Conservation (phyloP, 2,797 vertebrate genomes). For the Sebastes hubbsi region DNA sequence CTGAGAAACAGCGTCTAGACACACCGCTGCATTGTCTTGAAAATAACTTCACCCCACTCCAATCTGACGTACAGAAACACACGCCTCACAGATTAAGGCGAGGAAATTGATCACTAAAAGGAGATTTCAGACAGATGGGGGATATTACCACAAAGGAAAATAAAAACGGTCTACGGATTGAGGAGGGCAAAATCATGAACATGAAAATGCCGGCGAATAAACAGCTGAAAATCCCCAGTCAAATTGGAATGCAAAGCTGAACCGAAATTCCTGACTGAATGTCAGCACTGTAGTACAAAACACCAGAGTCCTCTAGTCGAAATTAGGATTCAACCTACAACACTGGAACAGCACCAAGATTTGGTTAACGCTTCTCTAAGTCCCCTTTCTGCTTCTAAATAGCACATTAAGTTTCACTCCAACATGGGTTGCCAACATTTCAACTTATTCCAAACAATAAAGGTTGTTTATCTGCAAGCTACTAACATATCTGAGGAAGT, state of each 20-base stretch:
- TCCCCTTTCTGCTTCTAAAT: slow-evolving; percentile 56
- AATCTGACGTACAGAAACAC: slow-evolving; percentile 17
- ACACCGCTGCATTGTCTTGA: slow-evolving; percentile 37
- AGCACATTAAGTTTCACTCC: slow-evolving; percentile 48
- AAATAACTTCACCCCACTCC: slow-evolving; percentile 41
- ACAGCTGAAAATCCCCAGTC: slow-evolving; percentile 53
- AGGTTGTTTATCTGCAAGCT: background rate
- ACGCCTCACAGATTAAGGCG: slow-evolving; percentile 39
- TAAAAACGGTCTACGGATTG: slow-evolving; percentile 5
- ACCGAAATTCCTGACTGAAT: slow-evolving; percentile 21
- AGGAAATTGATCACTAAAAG: slow-evolving; percentile 59
- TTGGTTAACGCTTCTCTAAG: slow-evolving; percentile 39
- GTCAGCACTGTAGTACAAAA: slow-evolving; percentile 27
- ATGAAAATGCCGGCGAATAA: slow-evolving; percentile 33
- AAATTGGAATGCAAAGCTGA: slow-evolving; percentile 63
- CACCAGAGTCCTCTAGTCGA: slow-evolving; percentile 35
- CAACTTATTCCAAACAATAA: background rate
- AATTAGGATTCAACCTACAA: slow-evolving; percentile 64
- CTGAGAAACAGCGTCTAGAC: slow-evolving; percentile 70
- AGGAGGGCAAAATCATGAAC: slow-evolving; percentile 41
- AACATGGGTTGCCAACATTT: slow-evolving; percentile 1
- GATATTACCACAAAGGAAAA: slow-evolving; percentile 31
- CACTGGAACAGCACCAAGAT: slow-evolving; percentile 38
- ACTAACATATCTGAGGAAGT: background rate
- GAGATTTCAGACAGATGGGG: slow-evolving; percentile 50